A percentile compares a stretch with the other conserved stretches of the same genome.
phyloP scores from a whole-genome alignment of 2,113 vertebrate species.

The Drymodes brunneopygia region DNA sequence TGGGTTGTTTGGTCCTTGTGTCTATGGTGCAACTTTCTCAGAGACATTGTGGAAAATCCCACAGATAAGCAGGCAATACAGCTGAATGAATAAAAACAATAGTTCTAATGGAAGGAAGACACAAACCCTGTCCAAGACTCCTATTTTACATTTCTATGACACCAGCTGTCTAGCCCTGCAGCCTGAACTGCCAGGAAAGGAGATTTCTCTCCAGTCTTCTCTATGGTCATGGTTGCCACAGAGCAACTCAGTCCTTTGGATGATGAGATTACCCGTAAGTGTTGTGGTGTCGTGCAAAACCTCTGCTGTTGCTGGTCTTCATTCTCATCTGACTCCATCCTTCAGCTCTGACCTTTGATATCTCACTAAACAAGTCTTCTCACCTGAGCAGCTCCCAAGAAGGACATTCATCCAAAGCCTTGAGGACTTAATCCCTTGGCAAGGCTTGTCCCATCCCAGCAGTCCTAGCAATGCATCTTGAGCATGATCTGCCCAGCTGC shows the following conservation, averaged over 20 bases:
- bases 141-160: not conserved
- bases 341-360: not conserved
- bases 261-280: accelerated
- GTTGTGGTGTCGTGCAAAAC: not conserved
- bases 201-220: not conserved
- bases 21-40: not conserved
- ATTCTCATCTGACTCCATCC: not conserved
- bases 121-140: not conserved
- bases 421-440: not conserved
- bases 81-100: not conserved
- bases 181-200: not conserved
- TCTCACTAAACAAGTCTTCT: not conserved
- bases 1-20: not conserved
- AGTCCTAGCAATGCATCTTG: not conserved
- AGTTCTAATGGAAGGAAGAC: not conserved
- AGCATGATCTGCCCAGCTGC: not conserved
- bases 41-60: not conserved
- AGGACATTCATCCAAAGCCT: accelerated
- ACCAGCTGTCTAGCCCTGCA: not conserved
- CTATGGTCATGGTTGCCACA: not conserved
- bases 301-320: not conserved
- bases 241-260: not conserved
- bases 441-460: not conserved
- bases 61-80: not conserved
- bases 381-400: not conserved